Conservation (phyloP, 2,888 invertebrate genomes). For the Parasteatoda lunata region DNA sequence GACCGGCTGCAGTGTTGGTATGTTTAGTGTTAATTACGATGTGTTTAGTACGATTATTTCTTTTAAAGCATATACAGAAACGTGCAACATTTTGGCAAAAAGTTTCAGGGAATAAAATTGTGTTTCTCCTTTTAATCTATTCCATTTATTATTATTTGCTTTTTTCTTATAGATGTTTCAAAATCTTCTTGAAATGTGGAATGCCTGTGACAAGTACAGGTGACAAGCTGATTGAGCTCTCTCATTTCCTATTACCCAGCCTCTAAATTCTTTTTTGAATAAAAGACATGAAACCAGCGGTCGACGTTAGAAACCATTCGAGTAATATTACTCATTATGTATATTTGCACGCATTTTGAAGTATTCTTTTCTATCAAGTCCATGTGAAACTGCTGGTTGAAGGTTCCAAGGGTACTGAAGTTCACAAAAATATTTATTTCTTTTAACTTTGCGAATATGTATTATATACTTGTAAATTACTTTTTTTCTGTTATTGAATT, state of each 20-base stretch:
- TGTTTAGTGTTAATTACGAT: too few relatives aligned
- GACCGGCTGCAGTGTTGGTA: too few relatives aligned
- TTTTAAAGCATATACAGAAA: too few relatives aligned
- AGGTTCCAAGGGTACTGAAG: too few relatives aligned
- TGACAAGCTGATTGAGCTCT: constrained; percentile 60
- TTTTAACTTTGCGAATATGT: too few relatives aligned
- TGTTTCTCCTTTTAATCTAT: too few relatives aligned
- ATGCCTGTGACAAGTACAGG: constrained; percentile 65
- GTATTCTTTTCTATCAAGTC: not conserved
- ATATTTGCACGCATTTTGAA: constrained; percentile 44
- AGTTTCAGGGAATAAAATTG: too few relatives aligned
- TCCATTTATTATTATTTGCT: not conserved
- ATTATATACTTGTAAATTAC: too few relatives aligned
- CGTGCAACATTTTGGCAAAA: too few relatives aligned
- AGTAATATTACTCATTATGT: constrained; percentile 49
- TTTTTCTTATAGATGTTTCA: constrained; percentile 61
- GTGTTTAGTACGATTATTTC: too few relatives aligned
- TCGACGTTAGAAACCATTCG: constrained; percentile 42
- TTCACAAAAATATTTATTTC: too few relatives aligned
- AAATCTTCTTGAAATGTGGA: constrained; percentile 67
- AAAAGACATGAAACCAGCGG: constrained; percentile 30
- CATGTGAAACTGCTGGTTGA: not conserved
- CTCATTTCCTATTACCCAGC: constrained; percentile 46
- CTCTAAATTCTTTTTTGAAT: constrained; percentile 48
- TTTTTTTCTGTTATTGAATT: too few relatives aligned